Conservation (phyloP, 1,140 invertebrate genomes). For the Lethocerus indicus region DNA sequence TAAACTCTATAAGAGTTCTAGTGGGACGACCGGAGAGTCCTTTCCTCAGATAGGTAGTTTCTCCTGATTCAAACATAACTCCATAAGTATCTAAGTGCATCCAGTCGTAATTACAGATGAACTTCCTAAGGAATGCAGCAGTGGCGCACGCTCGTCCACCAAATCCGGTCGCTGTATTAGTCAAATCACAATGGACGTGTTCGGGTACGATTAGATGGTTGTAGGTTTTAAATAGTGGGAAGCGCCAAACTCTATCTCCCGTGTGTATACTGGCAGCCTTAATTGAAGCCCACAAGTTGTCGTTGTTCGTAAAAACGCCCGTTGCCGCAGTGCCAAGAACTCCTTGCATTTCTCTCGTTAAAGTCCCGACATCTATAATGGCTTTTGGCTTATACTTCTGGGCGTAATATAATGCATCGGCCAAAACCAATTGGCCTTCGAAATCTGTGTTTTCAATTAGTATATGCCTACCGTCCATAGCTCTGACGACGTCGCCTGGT, state of each 20-base stretch:
- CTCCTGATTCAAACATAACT: conserved; percentile 25
- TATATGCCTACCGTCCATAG: conserved; percentile 45
- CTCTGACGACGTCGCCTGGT: conserved; percentile 43
- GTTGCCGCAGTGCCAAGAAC: conserved; percentile 33
- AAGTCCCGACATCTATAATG: conserved; percentile 43
- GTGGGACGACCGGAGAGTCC: conserved; percentile 18
- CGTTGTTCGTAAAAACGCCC: conserved; percentile 36
- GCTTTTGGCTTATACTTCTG: conserved; percentile 35
- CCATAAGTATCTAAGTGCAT: conserved; percentile 40
- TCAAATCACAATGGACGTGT: conserved; percentile 7
- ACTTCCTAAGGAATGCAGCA: conserved; percentile 38
- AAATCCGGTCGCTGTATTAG: conserved; percentile 8
- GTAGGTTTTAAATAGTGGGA: conserved; percentile 40
- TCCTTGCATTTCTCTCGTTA: conserved; percentile 36
- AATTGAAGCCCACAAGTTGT: conserved; percentile 29
- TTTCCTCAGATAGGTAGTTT: conserved; percentile 14
- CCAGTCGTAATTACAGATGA: conserved; percentile 33
- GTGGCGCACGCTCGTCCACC: conserved; percentile 31
- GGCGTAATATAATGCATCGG: conserved; percentile 44
- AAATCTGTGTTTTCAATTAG: conserved; percentile 46
- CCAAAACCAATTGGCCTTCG: conserved; percentile 43
- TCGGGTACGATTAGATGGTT: background rate
- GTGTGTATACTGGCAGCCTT: conserved; percentile 31
- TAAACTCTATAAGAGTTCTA: conserved; percentile 17
- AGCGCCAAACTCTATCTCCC: conserved; percentile 45